Evolutionary conservation across 1,140 invertebrate species (phyloP), one percentile per base, ranked within the genome.

Genomic region (Harpegnathos saltator): DNA sequence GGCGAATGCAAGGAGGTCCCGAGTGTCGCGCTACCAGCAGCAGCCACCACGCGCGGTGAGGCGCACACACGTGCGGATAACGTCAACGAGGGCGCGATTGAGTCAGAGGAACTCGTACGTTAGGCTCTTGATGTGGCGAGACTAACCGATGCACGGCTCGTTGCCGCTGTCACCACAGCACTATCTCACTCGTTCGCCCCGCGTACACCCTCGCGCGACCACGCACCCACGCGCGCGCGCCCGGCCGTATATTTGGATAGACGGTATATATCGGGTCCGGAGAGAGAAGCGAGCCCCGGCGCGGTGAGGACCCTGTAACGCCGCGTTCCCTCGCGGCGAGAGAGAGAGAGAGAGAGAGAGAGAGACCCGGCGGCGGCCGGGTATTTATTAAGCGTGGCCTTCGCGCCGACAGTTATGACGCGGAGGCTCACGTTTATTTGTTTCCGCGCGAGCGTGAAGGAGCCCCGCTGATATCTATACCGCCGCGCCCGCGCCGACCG

Each of bases 111-210:
- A 61, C 71, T 68, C 77, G 71, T 87, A 89, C 65, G 73, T 87
- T 73, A 87, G 87, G 89, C 87, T 92, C 90, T 92, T 93, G 93
- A 94, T 93, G 92, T 93, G 89, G 89, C 94, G 93, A 92, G 92
- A 94, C 93, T 92, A 94, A 93, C 91, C 90, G 90, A 92, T 90
- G 92, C 91, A 94, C 92, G 94, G 90, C 92, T 94, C 93, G 93
- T 94, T 94, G 89, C 85, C 87, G 90, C 92, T 94, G 94, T 94
- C 92, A 94, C 90, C 92, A 85, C 85, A 69, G 63, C 81, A 85
- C 88, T 93, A 91, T 93, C 91, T 93, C 92, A 90, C 92, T 93
- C 89, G 77, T 83, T 83, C 58, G 73, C 63, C 73, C 78, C 81
- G 75, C 38, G 26, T 82, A 68, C 81, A 84, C 33, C 68, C 63